Percentiles rank a stretch among this genome's conserved stretches.
phyloP scores from a whole-genome alignment of 2,113 vertebrate species.

The Thoracochromis brauschi region DNA sequence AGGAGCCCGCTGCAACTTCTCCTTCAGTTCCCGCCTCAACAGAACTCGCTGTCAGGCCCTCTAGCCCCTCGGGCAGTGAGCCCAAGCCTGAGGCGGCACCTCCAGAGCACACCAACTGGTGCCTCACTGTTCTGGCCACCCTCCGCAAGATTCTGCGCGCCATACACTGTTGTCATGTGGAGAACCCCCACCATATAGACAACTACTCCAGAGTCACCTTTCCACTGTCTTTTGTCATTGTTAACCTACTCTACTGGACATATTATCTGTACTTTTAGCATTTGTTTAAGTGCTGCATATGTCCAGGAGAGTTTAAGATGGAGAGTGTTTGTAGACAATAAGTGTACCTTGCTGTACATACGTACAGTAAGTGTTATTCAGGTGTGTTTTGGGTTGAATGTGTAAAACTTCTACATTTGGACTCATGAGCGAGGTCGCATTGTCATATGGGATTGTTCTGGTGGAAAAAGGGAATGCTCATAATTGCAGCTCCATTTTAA shows the following conservation, averaged over 20 bases:
- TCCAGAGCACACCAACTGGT: slow-evolving; percentile 52
- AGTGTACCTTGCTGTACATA: slow-evolving; percentile 33
- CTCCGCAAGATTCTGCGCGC: slow-evolving; percentile 70
- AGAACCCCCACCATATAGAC: slow-evolving; percentile 90
- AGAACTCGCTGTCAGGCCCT: slow-evolving; percentile 51
- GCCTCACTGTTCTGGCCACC: slow-evolving; percentile 54
- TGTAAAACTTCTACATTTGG: slow-evolving; percentile 8
- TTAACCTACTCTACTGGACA: slow-evolving; percentile 89
- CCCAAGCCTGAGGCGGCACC: slow-evolving; percentile 57
- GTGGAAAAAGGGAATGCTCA: neutral
- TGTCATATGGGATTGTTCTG: neutral
- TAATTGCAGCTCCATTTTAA: slow-evolving; percentile 7
- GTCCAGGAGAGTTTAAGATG: slow-evolving; percentile 1
- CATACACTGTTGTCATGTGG: slow-evolving; percentile 77
- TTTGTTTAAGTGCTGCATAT: neutral
- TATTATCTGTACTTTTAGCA: slow-evolving; percentile 87
- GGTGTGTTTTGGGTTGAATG: slow-evolving; percentile 17
- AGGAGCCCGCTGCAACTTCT: slow-evolving; percentile 20
- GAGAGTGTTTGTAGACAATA: neutral
- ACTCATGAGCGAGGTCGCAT: slow-evolving; percentile 3
- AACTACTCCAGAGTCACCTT: slow-evolving; percentile 86
- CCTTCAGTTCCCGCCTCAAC: slow-evolving; percentile 10
- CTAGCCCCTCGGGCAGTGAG: slow-evolving; percentile 54
- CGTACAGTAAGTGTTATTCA: slow-evolving; percentile 24
- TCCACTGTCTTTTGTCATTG: slow-evolving; percentile 81